These are phyloP conservation scores for Okapia johnstoni DNA, from an alignment of 2,113 vertebrate genomes.

Conservation along the genomic window DNA sequence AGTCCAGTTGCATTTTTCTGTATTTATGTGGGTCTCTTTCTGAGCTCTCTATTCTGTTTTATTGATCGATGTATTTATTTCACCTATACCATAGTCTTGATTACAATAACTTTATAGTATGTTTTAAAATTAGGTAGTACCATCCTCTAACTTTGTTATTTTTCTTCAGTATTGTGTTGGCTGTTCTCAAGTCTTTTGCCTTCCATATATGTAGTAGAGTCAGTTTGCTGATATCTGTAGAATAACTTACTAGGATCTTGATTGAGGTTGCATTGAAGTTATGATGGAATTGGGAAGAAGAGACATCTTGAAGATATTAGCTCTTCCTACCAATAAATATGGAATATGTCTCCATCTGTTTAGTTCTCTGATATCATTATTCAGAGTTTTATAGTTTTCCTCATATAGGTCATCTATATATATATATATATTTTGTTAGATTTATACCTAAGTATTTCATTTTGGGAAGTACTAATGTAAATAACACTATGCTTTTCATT, in stretches of 20 bases:
- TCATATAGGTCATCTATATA: neutral
- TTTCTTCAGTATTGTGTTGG: neutral
- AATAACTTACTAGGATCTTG: neutral
- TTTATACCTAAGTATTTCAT: neutral
- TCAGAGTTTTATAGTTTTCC: neutral
- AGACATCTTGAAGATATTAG: neutral
- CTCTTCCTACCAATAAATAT: neutral
- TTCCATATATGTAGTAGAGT: neutral
- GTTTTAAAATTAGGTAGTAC: neutral
- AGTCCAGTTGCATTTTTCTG: neutral
- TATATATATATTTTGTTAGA: neutral
- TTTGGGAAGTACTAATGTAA: neutral
- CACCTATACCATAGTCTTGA: neutral
- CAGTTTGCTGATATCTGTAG: neutral
- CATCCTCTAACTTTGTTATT: neutral
- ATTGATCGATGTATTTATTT: neutral
- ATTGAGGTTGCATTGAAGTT: neutral
- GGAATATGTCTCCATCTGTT: neutral
- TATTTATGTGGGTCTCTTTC: neutral
- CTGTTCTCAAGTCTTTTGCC: neutral
- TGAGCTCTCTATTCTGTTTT: neutral
- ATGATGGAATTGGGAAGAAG: neutral
- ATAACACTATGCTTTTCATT: neutral
- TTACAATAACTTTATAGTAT: neutral
- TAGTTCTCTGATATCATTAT: neutral